phyloP scores from a whole-genome alignment of 2,113 vertebrate genomes.

The Callospermophilus lateralis region DNA sequence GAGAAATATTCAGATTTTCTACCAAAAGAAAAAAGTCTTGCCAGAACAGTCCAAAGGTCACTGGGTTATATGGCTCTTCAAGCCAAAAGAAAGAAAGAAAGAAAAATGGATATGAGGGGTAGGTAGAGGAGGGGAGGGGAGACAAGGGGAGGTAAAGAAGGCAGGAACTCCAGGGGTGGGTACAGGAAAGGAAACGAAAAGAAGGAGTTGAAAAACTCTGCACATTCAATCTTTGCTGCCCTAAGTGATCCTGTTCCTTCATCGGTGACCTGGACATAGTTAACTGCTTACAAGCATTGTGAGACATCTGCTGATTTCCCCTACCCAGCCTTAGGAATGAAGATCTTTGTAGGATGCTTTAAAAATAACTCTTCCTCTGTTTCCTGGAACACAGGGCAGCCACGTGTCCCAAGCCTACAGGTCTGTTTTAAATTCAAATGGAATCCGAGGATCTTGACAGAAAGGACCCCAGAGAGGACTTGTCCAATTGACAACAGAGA shows the following conservation, averaged over 20 bases:
- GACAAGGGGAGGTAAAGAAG: too few relatives aligned
- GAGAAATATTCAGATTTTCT: neutral
- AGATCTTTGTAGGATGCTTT: conserved; percentile 62
- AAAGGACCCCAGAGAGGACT: conserved; percentile 81
- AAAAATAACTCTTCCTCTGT: conserved; percentile 64
- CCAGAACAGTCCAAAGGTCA: neutral
- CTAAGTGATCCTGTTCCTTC: neutral
- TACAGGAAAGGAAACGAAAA: too few relatives aligned
- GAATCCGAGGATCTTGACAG: conserved; percentile 81
- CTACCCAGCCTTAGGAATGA: neutral
- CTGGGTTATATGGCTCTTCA: neutral
- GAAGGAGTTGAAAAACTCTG: neutral
- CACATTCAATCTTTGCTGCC: neutral
- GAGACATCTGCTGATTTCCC: neutral
- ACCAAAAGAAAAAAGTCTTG: neutral
- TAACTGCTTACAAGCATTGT: neutral
- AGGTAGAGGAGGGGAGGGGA: too few relatives aligned
- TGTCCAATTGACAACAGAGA: conserved; percentile 83
- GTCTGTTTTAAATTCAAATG: conserved; percentile 82
- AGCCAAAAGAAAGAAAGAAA: neutral
- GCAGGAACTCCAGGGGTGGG: too few relatives aligned
- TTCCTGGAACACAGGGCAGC: conserved; percentile 32
- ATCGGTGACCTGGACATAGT: neutral
- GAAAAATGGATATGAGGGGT: too few relatives aligned
- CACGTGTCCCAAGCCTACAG: conserved; percentile 41